Conservation (phyloP, 1,140 invertebrate genomes). For the Hylaeus anthracinus region DNA sequence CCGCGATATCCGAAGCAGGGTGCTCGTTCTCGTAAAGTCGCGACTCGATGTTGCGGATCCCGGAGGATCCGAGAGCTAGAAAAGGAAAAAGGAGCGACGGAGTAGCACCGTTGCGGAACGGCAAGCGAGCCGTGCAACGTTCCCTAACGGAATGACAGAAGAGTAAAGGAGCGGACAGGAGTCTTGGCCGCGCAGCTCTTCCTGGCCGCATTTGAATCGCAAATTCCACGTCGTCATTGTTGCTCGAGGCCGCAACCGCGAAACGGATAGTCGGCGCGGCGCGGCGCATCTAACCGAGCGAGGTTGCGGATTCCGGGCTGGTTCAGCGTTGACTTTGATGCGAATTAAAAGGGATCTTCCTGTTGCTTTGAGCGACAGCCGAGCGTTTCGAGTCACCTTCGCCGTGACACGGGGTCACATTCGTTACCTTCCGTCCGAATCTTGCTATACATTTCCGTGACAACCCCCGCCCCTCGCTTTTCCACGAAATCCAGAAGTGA, state of each 20-base stretch:
- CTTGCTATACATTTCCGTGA: not conserved
- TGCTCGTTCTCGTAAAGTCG: not conserved
- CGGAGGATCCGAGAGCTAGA: not conserved
- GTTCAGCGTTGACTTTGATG: constrained; percentile 12
- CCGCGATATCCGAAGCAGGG: too few relatives aligned
- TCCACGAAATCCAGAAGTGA: constrained; percentile 14
- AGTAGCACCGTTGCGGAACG: constrained; percentile 35
- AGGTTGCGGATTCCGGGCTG: constrained; percentile 14
- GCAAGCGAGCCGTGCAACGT: constrained; percentile 23
- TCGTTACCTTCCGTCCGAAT: constrained; percentile 13
- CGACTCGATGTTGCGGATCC: constrained; percentile 19
- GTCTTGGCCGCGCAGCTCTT: constrained; percentile 23
- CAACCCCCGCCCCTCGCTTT: not conserved
- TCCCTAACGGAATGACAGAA: constrained; percentile 21
- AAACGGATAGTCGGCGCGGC: constrained; percentile 16
- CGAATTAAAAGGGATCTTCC: constrained; percentile 39
- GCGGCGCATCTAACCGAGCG: constrained; percentile 22
- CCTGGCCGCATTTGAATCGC: constrained; percentile 61
- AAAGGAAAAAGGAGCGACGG: not conserved
- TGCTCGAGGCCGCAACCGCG: constrained; percentile 26
- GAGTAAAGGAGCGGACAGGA: not conserved
- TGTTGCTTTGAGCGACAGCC: not conserved
- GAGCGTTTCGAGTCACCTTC: not conserved
- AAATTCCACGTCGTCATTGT: constrained; percentile 61
- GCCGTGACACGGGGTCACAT: too few relatives aligned